A percentile compares a stretch with the other conserved stretches of the same genome.
phyloP scores from a whole-genome alignment of 2,797 vertebrate genomes.

The Numenius phaeopus region DNA sequence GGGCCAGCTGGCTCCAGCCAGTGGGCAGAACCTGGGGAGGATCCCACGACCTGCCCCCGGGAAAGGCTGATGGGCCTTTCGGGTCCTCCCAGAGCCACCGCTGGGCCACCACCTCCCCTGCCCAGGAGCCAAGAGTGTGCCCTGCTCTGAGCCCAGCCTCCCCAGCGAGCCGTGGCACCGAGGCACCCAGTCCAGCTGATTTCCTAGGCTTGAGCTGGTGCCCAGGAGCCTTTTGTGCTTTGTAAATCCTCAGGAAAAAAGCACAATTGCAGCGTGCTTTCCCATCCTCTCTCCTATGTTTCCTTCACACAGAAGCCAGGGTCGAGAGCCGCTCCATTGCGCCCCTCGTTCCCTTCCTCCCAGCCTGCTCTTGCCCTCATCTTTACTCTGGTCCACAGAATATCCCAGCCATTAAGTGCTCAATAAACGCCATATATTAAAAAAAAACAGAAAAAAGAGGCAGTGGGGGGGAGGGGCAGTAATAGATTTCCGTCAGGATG shows the following conservation, averaged over 20 bases:
- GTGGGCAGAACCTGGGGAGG: accelerated
- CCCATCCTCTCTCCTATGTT: neutral
- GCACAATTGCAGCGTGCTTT: accelerated
- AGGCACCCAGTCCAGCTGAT: accelerated
- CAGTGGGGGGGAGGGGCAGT: conserved; percentile 22
- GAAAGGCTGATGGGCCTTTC: neutral
- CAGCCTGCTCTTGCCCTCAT: neutral
- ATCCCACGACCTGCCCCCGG: accelerated
- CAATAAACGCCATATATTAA: conserved; percentile 13
- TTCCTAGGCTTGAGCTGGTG: neutral
- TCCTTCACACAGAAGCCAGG: neutral
- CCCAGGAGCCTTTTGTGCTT: neutral
- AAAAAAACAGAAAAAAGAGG: neutral
- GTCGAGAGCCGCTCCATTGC: accelerated
- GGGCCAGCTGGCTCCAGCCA: neutral
- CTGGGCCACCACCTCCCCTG: neutral
- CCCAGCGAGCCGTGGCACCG: accelerated
- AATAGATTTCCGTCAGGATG: conserved; percentile 79
- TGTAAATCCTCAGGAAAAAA: neutral
- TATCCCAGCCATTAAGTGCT: conserved; percentile 19
- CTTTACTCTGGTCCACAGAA: neutral
- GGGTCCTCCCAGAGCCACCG: no score
- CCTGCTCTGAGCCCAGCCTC: neutral
- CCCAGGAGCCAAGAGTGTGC: accelerated
- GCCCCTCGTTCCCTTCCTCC: neutral